Base-by-base conservation (phyloP, 2,797 vertebrate species). In the Sebastes cheni region DNA sequence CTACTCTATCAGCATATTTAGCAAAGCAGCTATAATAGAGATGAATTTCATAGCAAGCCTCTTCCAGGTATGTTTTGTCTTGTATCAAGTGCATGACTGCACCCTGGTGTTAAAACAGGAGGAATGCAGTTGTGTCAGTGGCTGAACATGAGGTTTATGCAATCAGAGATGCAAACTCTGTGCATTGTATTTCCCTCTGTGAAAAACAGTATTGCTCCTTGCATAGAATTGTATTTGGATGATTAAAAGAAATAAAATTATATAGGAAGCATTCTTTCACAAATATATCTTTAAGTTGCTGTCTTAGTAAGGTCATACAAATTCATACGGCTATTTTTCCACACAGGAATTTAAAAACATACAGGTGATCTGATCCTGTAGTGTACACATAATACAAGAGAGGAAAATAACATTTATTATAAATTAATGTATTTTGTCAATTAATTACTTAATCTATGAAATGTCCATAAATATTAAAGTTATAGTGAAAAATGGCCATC, bases 21-120 rank as follows among this genome's bases (percentile, higher is more conserved):
- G 20, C 32, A 65, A 66, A 82, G 65, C 12, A 42, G n/a, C 39
- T 64, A 4, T 34, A 60, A 70, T 11, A 25, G n/a, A 72, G 67
- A 69, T 67, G 4, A 12, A 56, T 81, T 79, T 74, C 13, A 60
- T 13, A 25, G 3, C 2, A 27, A 65, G 23, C 16, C n/a, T 55
- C 50, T 2, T 67, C 23, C 39, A 62, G 13, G 6, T 58, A 34
- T 62, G 16, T 64, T 73, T 72, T 54, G 22, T 67, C 42, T 32
- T 39, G 20, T 64, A 27, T 83, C 30, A 70, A 74, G 84, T 73
- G 29, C 86, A 70, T 87, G 65, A 86, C 86, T 91, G 86, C 87
- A 42, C 89, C 87, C 92, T 92, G 83, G 79, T 88, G 88, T 80
- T 87, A 30, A 74, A 80, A 79, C 13, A 60, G 46, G 66, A 78